Percentiles rank a stretch among this genome's conserved stretches.
phyloP scores from a whole-genome alignment of 2,113 vertebrate genomes.

The Hemicordylus capensis region DNA sequence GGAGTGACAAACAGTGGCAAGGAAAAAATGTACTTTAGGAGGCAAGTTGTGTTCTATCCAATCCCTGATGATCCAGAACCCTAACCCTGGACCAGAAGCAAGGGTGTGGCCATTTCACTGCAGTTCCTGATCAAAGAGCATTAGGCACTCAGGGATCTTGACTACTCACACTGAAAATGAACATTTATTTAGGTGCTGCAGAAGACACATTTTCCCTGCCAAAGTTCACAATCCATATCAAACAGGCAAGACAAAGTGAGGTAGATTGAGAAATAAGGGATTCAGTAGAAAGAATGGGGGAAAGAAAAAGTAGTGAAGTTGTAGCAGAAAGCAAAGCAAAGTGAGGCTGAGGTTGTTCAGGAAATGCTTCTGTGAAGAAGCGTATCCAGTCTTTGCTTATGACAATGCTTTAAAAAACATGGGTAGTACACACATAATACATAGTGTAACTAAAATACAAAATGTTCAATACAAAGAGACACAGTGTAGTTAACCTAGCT shows the following conservation, averaged over 20 bases:
- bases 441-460: constrained; percentile 20
- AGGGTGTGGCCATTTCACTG: neutral
- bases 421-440: constrained; percentile 18
- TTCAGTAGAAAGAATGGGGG: neutral
- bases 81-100: neutral
- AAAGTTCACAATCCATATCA: neutral
- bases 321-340: neutral
- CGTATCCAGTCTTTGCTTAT: neutral
- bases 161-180: neutral
- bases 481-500: constrained; percentile 14
- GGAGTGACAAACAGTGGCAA: neutral
- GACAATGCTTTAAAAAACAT: neutral
- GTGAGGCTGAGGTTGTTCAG: no score
- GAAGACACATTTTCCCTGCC: neutral
- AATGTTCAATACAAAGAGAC: constrained; percentile 29
- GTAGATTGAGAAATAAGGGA: neutral
- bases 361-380: neutral
- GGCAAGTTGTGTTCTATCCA: no score
- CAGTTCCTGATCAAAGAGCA: neutral
- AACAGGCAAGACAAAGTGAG: neutral
- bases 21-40: neutral
- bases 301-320: neutral
- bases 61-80: no score
- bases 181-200: neutral
- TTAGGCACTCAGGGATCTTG: neutral